These are phyloP conservation scores for Nematostella vectensis DNA, from an alignment of 92 coral and sea anemone genomes.

Conservation along the genomic window DNA sequence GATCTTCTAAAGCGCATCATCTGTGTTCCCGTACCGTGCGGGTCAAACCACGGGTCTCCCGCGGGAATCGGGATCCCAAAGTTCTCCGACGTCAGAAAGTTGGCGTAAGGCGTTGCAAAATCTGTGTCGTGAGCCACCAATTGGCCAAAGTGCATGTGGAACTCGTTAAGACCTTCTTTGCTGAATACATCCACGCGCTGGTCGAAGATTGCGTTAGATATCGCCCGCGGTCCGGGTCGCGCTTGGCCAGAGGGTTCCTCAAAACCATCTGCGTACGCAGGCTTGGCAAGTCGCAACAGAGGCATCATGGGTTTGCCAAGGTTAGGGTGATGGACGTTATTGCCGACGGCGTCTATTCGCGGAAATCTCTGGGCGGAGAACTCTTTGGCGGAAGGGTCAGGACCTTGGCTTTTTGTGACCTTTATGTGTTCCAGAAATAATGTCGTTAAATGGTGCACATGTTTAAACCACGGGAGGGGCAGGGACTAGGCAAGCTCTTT, in stretches of 20 bases:
- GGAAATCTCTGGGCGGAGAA: slow-evolving; percentile 52
- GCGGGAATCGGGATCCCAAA: slow-evolving; percentile 81
- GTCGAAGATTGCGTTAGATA: slow-evolving; percentile 82
- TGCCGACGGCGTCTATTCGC: slow-evolving; percentile 64
- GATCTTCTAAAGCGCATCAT: slow-evolving; percentile 96
- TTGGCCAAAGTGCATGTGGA: slow-evolving; percentile 95
- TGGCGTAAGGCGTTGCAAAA: slow-evolving; percentile 97
- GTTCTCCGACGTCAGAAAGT: slow-evolving; percentile 85
- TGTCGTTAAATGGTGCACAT: not conserved
- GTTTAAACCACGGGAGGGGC: too few relatives aligned
- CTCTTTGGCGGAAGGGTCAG: slow-evolving; percentile 8
- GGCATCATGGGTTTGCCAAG: slow-evolving; percentile 91
- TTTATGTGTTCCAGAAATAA: slow-evolving; percentile 16
- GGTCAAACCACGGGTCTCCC: slow-evolving; percentile 99
- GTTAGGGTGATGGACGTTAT: slow-evolving; percentile 73
- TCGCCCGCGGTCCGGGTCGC: slow-evolving; percentile 76
- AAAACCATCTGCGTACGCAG: slow-evolving; percentile 76
- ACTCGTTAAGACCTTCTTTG: slow-evolving; percentile 70
- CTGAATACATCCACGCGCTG: slow-evolving; percentile 73
- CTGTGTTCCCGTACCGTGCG: slow-evolving; percentile 77
- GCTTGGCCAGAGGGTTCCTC: slow-evolving; percentile 83
- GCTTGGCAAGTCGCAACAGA: slow-evolving; percentile 50
- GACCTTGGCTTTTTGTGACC: slow-evolving; percentile 25
- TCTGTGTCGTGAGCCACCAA: slow-evolving; percentile 95
- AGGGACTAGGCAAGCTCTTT: too few relatives aligned